Percentiles rank a stretch among this genome's conserved stretches.
phyloP scores from a whole-genome alignment of 2,113 vertebrate species.

The Rhabdomys dilectus region DNA sequence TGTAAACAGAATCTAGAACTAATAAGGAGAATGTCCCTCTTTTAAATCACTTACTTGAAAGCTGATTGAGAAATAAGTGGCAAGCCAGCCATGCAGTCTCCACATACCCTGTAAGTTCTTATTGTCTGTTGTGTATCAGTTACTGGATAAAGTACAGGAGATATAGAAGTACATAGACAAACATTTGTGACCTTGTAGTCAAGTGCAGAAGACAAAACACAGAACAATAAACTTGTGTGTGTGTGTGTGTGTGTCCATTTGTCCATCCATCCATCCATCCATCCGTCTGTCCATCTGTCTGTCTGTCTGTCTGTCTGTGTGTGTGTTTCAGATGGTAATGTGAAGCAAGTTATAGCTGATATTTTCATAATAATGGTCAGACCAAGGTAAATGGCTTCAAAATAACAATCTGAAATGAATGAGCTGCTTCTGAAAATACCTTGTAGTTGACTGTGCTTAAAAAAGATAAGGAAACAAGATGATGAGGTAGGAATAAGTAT shows the following conservation, averaged over 20 bases:
- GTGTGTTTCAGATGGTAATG: background rate
- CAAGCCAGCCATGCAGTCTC: background rate
- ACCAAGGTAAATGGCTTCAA: background rate
- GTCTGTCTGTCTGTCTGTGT: background rate
- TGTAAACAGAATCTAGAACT: background rate
- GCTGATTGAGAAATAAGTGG: background rate
- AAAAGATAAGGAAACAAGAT: background rate
- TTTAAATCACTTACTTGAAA: background rate
- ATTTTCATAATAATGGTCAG: background rate
- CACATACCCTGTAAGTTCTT: background rate
- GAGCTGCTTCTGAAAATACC: background rate
- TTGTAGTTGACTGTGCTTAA: background rate
- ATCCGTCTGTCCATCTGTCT: background rate
- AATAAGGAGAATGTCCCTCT: background rate
- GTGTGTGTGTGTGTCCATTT: background rate
- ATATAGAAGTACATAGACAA: background rate
- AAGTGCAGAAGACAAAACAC: background rate
- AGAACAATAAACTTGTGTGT: background rate
- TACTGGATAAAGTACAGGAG: background rate
- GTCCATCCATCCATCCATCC: too few relatives aligned
- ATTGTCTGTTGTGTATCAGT: background rate
- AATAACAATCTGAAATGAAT: background rate
- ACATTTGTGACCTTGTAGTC: background rate
- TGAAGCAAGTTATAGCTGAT: background rate
- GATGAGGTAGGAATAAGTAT: background rate